phyloP scores from a whole-genome alignment of 37 sponge, comb jelly and placozoan species.

The Aplysina aerophoba region DNA sequence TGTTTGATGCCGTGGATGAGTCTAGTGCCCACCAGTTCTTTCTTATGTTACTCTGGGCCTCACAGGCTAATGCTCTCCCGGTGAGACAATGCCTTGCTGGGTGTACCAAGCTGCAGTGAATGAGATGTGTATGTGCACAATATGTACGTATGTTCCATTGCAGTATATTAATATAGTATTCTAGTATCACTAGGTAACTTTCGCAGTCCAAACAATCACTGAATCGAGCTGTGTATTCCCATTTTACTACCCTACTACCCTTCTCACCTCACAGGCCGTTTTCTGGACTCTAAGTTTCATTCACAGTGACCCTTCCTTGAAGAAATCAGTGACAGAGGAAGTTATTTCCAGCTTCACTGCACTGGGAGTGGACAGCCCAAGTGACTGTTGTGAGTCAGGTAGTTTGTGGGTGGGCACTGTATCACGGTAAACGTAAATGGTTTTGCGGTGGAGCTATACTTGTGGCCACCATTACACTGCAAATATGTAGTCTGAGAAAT shows the following conservation, averaged over 20 bases:
- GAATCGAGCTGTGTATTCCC: too few relatives aligned
- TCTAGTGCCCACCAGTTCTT: conserved; percentile 69
- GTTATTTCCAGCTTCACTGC: neutral
- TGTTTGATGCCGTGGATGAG: conserved; percentile 47
- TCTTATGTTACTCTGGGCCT: conserved; percentile 84
- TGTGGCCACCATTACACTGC: too few relatives aligned
- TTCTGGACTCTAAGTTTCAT: conserved; percentile 68
- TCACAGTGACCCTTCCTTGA: conserved; percentile 25
- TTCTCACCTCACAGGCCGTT: conserved; percentile 18
- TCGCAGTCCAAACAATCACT: too few relatives aligned
- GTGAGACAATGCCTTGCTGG: conserved; percentile 25
- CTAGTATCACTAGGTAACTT: too few relatives aligned
- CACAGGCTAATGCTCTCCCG: conserved; percentile 87
- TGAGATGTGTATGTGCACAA: conserved; percentile 9
- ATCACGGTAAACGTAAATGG: too few relatives aligned
- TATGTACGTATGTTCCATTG: neutral
- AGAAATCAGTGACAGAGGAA: conserved; percentile 34
- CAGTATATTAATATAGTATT: too few relatives aligned
- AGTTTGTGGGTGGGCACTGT: too few relatives aligned
- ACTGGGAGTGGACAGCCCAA: too few relatives aligned
- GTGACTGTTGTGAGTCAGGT: too few relatives aligned
- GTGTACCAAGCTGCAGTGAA: neutral
- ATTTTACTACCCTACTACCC: too few relatives aligned
- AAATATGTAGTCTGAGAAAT: too few relatives aligned
- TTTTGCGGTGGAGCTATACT: too few relatives aligned